phyloP scores from a whole-genome alignment of 2,888 invertebrate genomes.

The Drosophila mercatorum region DNA sequence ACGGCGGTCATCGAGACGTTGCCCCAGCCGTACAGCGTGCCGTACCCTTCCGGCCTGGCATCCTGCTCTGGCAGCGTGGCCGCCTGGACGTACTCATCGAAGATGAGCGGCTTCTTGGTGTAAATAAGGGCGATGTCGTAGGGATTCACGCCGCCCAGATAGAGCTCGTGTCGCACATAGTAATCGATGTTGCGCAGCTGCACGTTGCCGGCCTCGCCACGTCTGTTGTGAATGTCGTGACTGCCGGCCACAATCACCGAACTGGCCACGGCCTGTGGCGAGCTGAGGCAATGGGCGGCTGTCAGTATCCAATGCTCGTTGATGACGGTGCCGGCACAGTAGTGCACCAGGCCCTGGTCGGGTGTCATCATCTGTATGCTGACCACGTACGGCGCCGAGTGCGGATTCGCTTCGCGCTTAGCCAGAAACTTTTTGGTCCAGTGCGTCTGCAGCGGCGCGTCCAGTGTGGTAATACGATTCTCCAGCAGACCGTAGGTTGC shows the following conservation, averaged over 20 bases:
- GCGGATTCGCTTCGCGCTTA: constrained; percentile 81
- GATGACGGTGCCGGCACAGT: constrained; percentile 83
- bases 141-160: constrained; percentile 82
- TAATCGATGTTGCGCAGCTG: constrained; percentile 82
- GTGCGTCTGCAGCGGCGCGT: constrained; percentile 57
- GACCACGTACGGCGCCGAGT: constrained; percentile 82
- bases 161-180: constrained; percentile 81
- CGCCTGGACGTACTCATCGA: constrained; percentile 77
- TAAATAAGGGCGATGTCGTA: constrained; percentile 84
- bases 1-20: constrained; percentile 82
- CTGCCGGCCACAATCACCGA: constrained; percentile 82
- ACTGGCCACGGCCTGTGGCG: constrained; percentile 71
- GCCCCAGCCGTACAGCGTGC: constrained; percentile 83
- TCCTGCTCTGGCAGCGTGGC: constrained; percentile 79
- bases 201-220: constrained; percentile 59
- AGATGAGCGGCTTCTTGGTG: constrained; percentile 76
- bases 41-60: constrained; percentile 74
- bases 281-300: constrained; percentile 82
- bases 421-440: constrained; percentile 81
- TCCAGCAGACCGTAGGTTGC: constrained; percentile 68
- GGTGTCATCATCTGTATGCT: constrained; percentile 81
- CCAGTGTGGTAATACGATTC: constrained; percentile 71
- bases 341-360: constrained; percentile 77
- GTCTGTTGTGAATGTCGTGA: constrained; percentile 78
- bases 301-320: constrained; percentile 84